phyloP scores from a whole-genome alignment of 1,140 invertebrate species.

The Rhizoglyphus robini region DNA sequence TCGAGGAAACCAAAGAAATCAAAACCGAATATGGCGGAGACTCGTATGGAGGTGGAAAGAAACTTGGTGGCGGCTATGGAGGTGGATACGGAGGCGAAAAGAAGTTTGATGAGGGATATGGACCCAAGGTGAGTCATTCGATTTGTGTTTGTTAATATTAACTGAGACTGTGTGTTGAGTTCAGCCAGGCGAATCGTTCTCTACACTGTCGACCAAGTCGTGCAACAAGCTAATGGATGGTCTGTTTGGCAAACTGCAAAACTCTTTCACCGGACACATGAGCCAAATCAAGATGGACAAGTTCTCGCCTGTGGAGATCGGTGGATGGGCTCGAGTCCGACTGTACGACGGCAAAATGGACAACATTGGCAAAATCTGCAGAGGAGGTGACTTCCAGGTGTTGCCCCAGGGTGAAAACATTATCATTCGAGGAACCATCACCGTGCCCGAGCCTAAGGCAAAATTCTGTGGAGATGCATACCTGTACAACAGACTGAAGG shows the following conservation, averaged over 20 bases:
- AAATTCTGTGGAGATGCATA: background rate
- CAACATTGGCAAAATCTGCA: background rate
- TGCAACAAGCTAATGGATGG: conserved; percentile 3
- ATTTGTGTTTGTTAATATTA: background rate
- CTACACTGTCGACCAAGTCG: background rate
- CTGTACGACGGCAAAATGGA: background rate
- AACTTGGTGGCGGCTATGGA: background rate
- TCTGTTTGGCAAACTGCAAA: background rate
- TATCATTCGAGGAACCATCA: background rate
- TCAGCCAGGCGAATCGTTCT: background rate
- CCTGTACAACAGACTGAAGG: background rate
- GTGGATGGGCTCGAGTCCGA: background rate
- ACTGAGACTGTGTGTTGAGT: no score
- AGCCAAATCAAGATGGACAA: background rate
- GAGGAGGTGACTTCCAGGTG: background rate
- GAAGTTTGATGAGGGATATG: background rate
- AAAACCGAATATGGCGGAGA: background rate
- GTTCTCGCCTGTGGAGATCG: background rate
- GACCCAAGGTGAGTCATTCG: background rate
- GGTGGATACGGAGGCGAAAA: background rate
- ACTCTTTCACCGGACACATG: background rate
- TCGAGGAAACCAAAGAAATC: background rate
- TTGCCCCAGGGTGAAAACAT: background rate
- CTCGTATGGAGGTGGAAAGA: background rate
- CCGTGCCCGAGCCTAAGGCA: background rate